These are phyloP conservation scores for Drosophila fulvimacula DNA, from an alignment of 2,888 invertebrate species.

Conservation along the genomic window DNA sequence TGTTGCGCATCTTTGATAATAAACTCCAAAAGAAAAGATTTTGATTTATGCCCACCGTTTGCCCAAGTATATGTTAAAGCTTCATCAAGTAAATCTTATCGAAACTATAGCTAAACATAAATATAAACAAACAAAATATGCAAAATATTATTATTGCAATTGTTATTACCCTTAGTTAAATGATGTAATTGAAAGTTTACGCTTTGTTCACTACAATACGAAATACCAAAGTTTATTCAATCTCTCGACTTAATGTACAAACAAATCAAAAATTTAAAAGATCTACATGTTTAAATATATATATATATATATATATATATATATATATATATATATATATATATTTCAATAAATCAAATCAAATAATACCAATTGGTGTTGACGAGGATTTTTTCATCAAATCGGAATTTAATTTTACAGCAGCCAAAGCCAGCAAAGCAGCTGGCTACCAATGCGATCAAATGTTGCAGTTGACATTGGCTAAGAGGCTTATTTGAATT, in stretches of 20 bases:
- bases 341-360: slow-evolving; percentile 52
- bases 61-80: neutral
- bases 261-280: slow-evolving; percentile 57
- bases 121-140: slow-evolving; percentile 8
- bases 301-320: slow-evolving; percentile 41
- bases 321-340: slow-evolving; percentile 44
- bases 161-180: slow-evolving; percentile 48
- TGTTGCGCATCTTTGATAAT: slow-evolving; percentile 6
- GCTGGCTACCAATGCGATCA: slow-evolving; percentile 13
- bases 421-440: slow-evolving; percentile 20
- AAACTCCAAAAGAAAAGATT: neutral
- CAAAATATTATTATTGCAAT: slow-evolving; percentile 17
- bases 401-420: slow-evolving; percentile 28
- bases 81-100: slow-evolving; percentile 8
- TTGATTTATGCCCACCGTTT: slow-evolving; percentile 43
- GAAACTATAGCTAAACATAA: slow-evolving; percentile 6
- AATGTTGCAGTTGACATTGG: slow-evolving; percentile 41
- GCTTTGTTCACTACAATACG: slow-evolving; percentile 52
- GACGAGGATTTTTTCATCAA: slow-evolving; percentile 21
- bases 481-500: slow-evolving; percentile 65
- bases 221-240: slow-evolving; percentile 38
- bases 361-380: slow-evolving; percentile 31
- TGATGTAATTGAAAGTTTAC: slow-evolving; percentile 38
- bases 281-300: slow-evolving; percentile 71
- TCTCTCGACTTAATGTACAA: slow-evolving; percentile 63